Base-by-base conservation (phyloP, 92 coral and sea anemone species). In the Porites divaricata region DNA sequence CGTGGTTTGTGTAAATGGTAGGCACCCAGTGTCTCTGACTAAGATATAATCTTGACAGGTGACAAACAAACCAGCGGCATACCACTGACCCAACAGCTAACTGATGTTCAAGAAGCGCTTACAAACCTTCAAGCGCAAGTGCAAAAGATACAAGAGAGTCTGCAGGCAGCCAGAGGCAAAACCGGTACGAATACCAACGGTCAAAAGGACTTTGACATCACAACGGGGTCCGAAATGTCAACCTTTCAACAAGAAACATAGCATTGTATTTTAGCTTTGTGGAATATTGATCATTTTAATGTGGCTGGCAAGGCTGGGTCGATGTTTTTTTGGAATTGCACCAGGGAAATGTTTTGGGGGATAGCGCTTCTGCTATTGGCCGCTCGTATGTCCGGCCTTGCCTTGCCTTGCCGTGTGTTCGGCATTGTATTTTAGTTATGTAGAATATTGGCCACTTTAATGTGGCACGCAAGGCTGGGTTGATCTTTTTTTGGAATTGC, bases 71-170 rank as follows among this genome's bases (percentile, higher is more conserved):
- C 41, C 28, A 21, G 28, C 21, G 23, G 15, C 11, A 4, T 12
- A 20, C 74, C 56, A 15, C 65, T 81, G 76, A 53, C 70, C 24
- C 52, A 88, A 54, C 84, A 83, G 72, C 61, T 88, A 8, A 16
- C 57, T 9, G 84, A 88, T 17, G 65, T 88, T 17, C 88, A 83
- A 66, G 79, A 85, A 4, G 85, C 88, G 2, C 70, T 88, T 12
- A 70, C 72, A 70, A 58, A 56, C 25, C 74, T 88, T 15, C 53
- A 75, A 20, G 74, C 81, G 52, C 85, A 88, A 72, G 78, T 88
- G 51, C 88, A 80, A n/a, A 67, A 67, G n/a, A 54, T 80, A 17
- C 59, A 80, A 80, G 67, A 80, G 67, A 80, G 63, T 8, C 45
- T 80, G 26, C 66, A 53, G 50, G 45, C 53, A 52, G 25, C 16